A percentile compares a stretch with the other conserved stretches of the same genome.
Evolutionary conservation across 2,797 vertebrate species (phyloP).

Genomic region (Nyctalus aviator): DNA sequence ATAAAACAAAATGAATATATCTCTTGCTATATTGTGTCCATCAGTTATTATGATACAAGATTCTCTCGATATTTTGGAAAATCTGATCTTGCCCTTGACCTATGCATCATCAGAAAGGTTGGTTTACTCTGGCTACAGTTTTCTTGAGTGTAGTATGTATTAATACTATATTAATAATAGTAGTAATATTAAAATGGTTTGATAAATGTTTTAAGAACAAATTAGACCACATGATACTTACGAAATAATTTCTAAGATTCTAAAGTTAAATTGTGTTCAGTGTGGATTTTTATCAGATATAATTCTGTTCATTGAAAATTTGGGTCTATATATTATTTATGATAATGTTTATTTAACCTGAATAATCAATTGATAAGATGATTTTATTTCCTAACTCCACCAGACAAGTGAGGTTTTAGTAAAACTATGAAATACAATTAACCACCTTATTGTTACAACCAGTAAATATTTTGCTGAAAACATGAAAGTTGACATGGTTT

Average conservation of each 20-base stretch:
- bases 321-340: neutral
- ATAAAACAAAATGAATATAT: neutral
- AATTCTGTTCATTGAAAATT: constrained; percentile 24
- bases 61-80: neutral
- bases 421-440: constrained; percentile 34
- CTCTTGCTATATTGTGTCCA: neutral
- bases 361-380: neutral
- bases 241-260: constrained; percentile 4
- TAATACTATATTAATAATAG: neutral
- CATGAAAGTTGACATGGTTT: neutral
- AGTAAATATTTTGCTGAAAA: constrained; percentile 1
- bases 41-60: neutral
- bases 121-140: neutral
- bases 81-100: neutral
- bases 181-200: constrained; percentile 8
- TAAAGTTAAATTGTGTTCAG: constrained; percentile 26
- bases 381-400: constrained; percentile 17
- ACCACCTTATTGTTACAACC: neutral
- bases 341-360: neutral
- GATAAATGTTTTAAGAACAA: neutral
- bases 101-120: constrained; percentile 9
- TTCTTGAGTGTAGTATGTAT: neutral
- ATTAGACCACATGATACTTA: neutral
- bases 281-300: neutral
- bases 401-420: constrained; percentile 39